A percentile compares a stretch with the other conserved stretches of the same genome.
These are phyloP conservation scores for Amphibalanus amphitrite DNA, from an alignment of 1,140 invertebrate genomes.

Conservation along the genomic window DNA sequence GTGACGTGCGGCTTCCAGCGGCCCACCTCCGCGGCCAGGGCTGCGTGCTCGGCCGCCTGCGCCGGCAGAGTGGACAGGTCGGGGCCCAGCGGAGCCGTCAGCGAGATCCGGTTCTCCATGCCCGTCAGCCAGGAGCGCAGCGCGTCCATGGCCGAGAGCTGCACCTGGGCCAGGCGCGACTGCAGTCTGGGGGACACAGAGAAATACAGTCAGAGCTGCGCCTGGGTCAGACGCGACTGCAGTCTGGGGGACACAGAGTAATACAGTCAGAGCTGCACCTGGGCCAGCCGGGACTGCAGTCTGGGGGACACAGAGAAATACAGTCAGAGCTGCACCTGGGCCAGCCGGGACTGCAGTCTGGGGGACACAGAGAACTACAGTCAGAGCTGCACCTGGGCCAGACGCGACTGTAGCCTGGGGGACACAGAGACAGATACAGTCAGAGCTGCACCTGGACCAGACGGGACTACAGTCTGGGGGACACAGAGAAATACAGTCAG, in stretches of 20 bases:
- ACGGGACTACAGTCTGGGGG: no score
- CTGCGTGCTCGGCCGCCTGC: background rate
- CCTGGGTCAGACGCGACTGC: no score
- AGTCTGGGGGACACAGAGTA: no score
- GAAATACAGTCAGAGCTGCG: background rate
- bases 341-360: no score
- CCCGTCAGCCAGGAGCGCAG: background rate
- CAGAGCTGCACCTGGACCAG: no score
- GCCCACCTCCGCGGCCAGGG: background rate
- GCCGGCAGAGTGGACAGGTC: background rate
- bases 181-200: background rate
- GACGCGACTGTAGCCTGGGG: no score
- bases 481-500: no score
- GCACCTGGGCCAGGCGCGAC: background rate
- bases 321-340: background rate
- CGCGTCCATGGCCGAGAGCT: background rate
- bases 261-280: no score
- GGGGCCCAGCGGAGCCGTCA: background rate
- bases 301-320: background rate
- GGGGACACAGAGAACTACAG: no score
- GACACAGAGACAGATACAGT: background rate
- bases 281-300: background rate
- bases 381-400: no score
- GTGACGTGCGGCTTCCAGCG: background rate
- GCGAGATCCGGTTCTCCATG: conserved; percentile 2